Base-by-base conservation (phyloP, 2,888 invertebrate species). In the Entomobrya multifasciata region DNA sequence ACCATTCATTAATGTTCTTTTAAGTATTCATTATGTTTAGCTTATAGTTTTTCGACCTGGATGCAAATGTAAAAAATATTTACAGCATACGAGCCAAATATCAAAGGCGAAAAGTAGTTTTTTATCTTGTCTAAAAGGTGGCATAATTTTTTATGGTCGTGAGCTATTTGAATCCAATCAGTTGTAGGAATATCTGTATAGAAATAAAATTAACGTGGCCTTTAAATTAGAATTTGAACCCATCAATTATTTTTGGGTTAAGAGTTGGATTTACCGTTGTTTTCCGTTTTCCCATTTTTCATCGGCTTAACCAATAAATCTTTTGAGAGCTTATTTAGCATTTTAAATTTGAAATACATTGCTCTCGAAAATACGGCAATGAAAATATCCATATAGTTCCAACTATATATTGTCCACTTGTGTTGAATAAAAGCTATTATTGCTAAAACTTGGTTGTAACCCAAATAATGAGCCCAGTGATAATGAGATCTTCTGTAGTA, bases 51-150 rank as follows among this genome's bases (percentile, higher is more conserved):
- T 47, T 80, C n/a, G n/a, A 88, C 89, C 87, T 89, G 89, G 1
- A 88, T 57, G 55, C 89, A 89, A 22, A 86, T 70, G 70, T 79
- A 88, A 70, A 67, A 89, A 41, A 87, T 88, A 49, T 88, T 89
- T n/a, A 87, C 74, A 0, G 72, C 72, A 22, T 88, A 89, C 2
- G 89, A 88, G 0, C 72, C 72, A 44, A 89, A 89, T 22, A 88
- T 80, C 0, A 89, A 41, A 0, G 87, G 89, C 1, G 89, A 88
- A 20, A 88, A 77, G 27, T 72, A 88, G 11, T 20, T 47, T 60
- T 85, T 81, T 27, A 88, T 47, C 25, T 86, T 49, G 2, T 72
- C 62, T 1, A 88, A 49, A 1, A 88, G 27, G 20, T 86, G 62
- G 27, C 86, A 88, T 3, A 88, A 25, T 20, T 15, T 62, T 20